Percentiles rank a stretch among this genome's conserved stretches.
Conservation (phyloP, 2,113 vertebrate species). For the Stegastes partitus region DNA sequence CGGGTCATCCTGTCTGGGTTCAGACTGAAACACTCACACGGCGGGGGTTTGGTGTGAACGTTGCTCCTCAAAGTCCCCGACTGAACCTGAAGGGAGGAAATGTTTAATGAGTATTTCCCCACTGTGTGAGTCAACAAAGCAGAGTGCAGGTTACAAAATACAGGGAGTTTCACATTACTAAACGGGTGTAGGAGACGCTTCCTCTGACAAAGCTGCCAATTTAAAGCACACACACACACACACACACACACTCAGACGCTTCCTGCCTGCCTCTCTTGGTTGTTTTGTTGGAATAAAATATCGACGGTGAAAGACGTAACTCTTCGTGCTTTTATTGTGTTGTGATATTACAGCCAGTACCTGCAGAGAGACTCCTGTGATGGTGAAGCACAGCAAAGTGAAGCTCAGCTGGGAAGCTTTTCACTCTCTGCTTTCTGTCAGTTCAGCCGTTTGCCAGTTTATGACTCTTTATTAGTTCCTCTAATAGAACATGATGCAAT, state of each 20-base stretch:
- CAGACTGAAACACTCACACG: conserved; percentile 25
- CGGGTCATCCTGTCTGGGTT: conserved; percentile 73
- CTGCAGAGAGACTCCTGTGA: not conserved
- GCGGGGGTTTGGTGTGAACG: conserved; percentile 23
- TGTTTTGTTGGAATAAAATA: not conserved
- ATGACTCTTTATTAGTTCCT: conserved; percentile 2
- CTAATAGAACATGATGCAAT: conserved; percentile 35
- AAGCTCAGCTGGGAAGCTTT: conserved; percentile 5
- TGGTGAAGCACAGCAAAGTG: not conserved
- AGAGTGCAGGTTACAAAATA: conserved; percentile 32
- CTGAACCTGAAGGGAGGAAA: conserved; percentile 65
- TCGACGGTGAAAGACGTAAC: not conserved
- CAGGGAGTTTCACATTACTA: not conserved
- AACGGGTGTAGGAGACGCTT: not conserved
- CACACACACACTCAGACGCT: not conserved
- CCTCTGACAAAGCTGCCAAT: not conserved
- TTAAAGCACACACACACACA: no score
- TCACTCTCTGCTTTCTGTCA: conserved; percentile 26
- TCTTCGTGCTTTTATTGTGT: not conserved
- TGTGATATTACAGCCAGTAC: not conserved
- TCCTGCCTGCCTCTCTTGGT: not conserved
- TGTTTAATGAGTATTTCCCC: conserved; percentile 35
- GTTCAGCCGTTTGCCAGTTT: conserved; percentile 1
- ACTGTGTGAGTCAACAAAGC: conserved; percentile 36
- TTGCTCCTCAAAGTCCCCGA: conserved; percentile 33